Base-by-base conservation (phyloP, 1,140 invertebrate species). In the Archivesica marissinica region DNA sequence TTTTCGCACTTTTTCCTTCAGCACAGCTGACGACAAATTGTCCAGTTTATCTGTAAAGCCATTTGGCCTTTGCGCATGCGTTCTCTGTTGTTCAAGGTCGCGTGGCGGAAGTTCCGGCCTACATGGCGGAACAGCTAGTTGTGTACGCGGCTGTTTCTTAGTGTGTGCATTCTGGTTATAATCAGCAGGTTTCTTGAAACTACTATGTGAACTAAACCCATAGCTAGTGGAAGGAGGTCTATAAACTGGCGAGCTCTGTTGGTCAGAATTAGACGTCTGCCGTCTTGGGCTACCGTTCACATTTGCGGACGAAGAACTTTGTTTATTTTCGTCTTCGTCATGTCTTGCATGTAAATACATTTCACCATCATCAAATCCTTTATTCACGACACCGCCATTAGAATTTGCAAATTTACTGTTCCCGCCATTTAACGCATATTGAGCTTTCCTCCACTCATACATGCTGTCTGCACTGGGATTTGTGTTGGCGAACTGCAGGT, bases 31-130 rank as follows among this genome's bases (percentile, higher is more conserved):
- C 0, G 59, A 61, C 44, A 72, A 39, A 35, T 70, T 30, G n/a
- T 81, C 66, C 23, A 54, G 41, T 1, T 72, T 70, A 17, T 72
- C 66, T 23, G 66, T 23, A 41, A 52, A 70, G 4, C n/a, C 47
- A 38, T 81, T 47, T 33, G 41, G 79, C 56, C 68, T 81, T 30
- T 72, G 41, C 23, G 25, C 66, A 47, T 41, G 35, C 35, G 25
- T 9, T 23, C 47, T 28, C 11, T 33, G 54, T 28, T 83, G 64
- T 35, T 83, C 64, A 25, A 17, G 35, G 11, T 83, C 80, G 47
- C 80, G 80, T 38, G 82, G 75, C 17, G 82, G 82, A 39, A 85
- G 75, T 78, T 85, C 82, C 25, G 82, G 82, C 70, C 82, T 25
- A 52, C 74, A 85, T 11, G 82, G 82, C 17, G 82, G 75, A 33